Conservation (phyloP, 1,140 invertebrate genomes). For the Drosophila tristis region DNA sequence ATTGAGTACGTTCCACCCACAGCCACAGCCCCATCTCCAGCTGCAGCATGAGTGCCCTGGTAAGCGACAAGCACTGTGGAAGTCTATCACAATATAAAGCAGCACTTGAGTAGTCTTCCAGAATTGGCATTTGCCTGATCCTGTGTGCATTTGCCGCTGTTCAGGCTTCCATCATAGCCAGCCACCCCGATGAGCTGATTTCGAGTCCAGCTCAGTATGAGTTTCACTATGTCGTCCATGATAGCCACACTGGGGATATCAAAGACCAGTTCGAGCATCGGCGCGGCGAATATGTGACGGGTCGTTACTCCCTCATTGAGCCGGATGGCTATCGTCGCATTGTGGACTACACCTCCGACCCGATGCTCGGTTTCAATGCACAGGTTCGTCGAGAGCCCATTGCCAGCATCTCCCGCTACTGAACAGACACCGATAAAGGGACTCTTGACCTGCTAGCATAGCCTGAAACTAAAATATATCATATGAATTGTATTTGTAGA, state of each 20-base stretch:
- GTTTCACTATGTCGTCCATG: slow-evolving; percentile 88
- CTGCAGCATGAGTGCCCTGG: slow-evolving; percentile 53
- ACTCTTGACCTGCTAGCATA: slow-evolving; percentile 4
- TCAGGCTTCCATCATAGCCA: slow-evolving; percentile 54
- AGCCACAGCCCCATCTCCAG: neutral
- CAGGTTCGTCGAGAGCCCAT: slow-evolving; percentile 76
- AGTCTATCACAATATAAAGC: neutral
- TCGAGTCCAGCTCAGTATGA: slow-evolving; percentile 87
- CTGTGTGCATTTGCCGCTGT: slow-evolving; percentile 36
- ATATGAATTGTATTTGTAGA: slow-evolving; percentile 9
- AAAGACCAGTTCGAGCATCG: slow-evolving; percentile 88
- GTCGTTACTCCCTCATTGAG: slow-evolving; percentile 82
- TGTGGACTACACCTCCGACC: slow-evolving; percentile 84
- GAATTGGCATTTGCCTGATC: slow-evolving; percentile 33
- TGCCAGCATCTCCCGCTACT: slow-evolving; percentile 32
- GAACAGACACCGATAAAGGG: slow-evolving; percentile 1
- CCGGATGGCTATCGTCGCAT: slow-evolving; percentile 84
- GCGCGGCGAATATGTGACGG: slow-evolving; percentile 85
- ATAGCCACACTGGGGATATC: slow-evolving; percentile 88
- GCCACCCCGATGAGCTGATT: slow-evolving; percentile 66
- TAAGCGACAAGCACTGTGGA: slow-evolving; percentile 16
- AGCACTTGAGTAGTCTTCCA: slow-evolving; percentile 20
- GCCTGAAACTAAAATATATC: neutral
- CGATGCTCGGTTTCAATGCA: slow-evolving; percentile 83
- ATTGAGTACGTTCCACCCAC: slow-evolving; percentile 11